Base-by-base conservation (phyloP, 1,140 invertebrate species). In the Cydia splendana region DNA sequence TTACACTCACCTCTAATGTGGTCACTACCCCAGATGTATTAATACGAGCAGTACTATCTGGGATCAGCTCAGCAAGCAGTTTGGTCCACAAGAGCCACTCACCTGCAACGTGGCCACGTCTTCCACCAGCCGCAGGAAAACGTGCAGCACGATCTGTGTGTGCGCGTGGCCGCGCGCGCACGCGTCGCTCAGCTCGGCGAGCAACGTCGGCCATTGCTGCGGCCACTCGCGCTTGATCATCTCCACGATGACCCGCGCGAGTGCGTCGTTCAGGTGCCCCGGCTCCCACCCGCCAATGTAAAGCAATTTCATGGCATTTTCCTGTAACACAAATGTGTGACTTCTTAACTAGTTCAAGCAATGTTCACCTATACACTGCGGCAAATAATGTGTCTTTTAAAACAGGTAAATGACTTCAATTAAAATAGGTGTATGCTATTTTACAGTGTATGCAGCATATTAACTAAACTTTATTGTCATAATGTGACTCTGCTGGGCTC, bases 141-240 rank as follows among this genome's bases (percentile, higher is more conserved):
- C 96, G 76, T 98, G 93, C 12, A 98, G 90, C 15, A 98, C 97
- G 42, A 98, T 94, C 90, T 99, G 97, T 7, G 97, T 98, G 83
- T 98, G 97, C 20, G 95, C 95, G 85, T 96, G 96, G 7, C 97
- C 97, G 84, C 95, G 94, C n/a, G 94, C 94, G 84, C 96, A 97
- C 34, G 96, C 96, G 79, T 97, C 95, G 77, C 95, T 96, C 0
- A 99, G 93, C 88, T 99, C 98, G 0, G 95, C 92, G 12, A 99
- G 88, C 10, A 99, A 86, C 1, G 96, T 96, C 0, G 97, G 97
- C 98, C 98, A 99, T 77, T 98, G 97, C 87, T 99, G 98, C 0
- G 98, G 98, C 98, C 98, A 99, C 88, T 98, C 98, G 15, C 98
- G 93, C 88, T 99, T 99, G 13, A 98, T 97, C 95, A 99, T 98